Base-by-base conservation (phyloP, 37 sponge, comb jelly and placozoan genomes). In the Ephydatia muelleri region DNA sequence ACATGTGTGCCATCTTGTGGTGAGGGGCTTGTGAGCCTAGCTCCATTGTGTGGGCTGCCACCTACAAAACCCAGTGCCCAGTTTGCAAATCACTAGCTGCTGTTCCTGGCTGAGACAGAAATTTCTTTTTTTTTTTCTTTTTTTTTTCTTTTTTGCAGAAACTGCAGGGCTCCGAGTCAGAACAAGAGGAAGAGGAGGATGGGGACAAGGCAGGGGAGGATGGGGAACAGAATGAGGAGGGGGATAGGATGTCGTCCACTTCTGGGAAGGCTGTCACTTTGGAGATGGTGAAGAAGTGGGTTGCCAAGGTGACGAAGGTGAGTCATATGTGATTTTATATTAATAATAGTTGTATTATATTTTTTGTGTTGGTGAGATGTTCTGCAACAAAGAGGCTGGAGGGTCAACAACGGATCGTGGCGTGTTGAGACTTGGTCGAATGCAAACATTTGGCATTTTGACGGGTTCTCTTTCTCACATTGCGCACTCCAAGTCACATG, bases 221-320 rank as follows among this genome's bases (percentile, higher is more conserved):
- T 29, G 84, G 72, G 72, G 72, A 65, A 65, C 81, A 65, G 35
- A 76, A 73, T 36, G 30, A 2, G 38, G 83, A 28, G 19, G 82
- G 26, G 30, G 88, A 82, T 33, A 70, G n/a, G 69, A 47, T 77
- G 38, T 28, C 5, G 65, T 36, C 23, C 37, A 23, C 33, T 14
- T 8, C 48, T 28, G 86, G 86, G 25, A 35, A 64, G 73, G 64
- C n/a, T 38, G 87, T 93, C 23, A 86, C 93, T 29, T 38, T 72
- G 35, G 76, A 26, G 19, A 89, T 90, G 84, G 86, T 90, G 9
- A 75, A 93, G 57, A 73, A 76, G 28, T 93, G 93, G 93, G 70
- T 70, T 16, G 74, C 67, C 12, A 43, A 93, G 84, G 93, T 90
- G 40, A 77, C n/a, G 13, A 27, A 65, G 26, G 79, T 78, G 64